These are phyloP conservation scores for Crenuchus spilurus DNA, from an alignment of 2,797 vertebrate genomes.

Conservation along the genomic window DNA sequence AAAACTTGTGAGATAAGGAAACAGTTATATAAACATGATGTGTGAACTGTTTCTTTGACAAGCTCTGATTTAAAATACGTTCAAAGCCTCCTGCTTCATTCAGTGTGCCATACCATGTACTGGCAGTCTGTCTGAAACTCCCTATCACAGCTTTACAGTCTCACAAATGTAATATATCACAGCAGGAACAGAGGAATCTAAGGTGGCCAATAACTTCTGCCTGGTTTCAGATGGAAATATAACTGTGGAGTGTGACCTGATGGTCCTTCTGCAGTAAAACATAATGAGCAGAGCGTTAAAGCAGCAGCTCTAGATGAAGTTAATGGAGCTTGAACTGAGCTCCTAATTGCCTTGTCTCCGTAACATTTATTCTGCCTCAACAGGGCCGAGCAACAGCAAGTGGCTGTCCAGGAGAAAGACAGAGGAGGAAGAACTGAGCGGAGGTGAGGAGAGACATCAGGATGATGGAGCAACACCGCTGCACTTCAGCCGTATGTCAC, in stretches of 20 bases:
- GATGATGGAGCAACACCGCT: slow-evolving; percentile 1
- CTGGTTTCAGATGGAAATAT: slow-evolving; percentile 57
- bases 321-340: slow-evolving; percentile 94
- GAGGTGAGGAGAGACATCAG: slow-evolving; percentile 21
- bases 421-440: slow-evolving; percentile 19
- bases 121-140: neutral
- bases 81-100: neutral
- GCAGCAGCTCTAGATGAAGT: slow-evolving; percentile 89
- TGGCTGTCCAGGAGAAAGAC: slow-evolving; percentile 82
- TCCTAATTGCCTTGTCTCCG: slow-evolving; percentile 94
- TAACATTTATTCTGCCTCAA: slow-evolving; percentile 94
- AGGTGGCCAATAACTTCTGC: slow-evolving; percentile 41
- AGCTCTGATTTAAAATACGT: too few species aligned
- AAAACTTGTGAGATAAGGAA: too few species aligned
- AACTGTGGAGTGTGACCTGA: slow-evolving; percentile 52
- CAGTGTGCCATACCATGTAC: neutral
- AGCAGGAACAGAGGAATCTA: slow-evolving; percentile 27
- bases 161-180: slow-evolving; percentile 35
- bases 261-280: slow-evolving; percentile 59
- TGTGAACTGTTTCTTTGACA: too few species aligned
- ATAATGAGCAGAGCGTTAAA: slow-evolving; percentile 58
- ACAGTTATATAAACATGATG: too few species aligned
- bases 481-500: slow-evolving; percentile 12
- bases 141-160: slow-evolving; percentile 14
- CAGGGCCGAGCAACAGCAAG: slow-evolving; percentile 90